A percentile compares a stretch with the other conserved stretches of the same genome.
Conservation (phyloP, 2,797 vertebrate species). For the Phoeniculus purpureus region DNA sequence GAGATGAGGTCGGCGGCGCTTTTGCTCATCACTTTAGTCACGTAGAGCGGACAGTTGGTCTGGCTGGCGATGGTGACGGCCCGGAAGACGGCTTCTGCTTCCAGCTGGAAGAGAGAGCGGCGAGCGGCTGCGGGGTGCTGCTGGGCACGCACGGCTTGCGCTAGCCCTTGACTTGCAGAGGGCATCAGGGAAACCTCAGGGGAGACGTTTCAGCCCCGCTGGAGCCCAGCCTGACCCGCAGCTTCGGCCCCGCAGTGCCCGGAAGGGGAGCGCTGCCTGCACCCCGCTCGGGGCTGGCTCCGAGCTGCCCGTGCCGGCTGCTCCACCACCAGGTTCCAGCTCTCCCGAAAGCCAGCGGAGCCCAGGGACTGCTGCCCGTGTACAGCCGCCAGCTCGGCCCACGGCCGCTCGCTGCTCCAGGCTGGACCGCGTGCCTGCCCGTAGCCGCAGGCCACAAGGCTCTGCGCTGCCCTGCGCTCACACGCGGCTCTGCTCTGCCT, state of each 20-base stretch:
- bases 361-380: background rate
- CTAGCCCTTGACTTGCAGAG: background rate
- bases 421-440: background rate
- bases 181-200: background rate
- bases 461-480: rapidly evolving
- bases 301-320: background rate
- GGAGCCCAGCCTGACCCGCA: rapidly evolving
- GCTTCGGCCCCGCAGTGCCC: background rate
- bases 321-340: background rate
- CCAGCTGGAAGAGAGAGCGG: conserved; percentile 82
- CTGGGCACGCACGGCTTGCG: background rate
- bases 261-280: background rate
- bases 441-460: background rate
- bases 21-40: conserved; percentile 99
- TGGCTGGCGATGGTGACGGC: conserved; percentile 97
- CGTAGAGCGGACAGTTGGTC: conserved; percentile 97
- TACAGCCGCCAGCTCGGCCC: background rate
- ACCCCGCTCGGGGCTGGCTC: rapidly evolving
- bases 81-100: conserved; percentile 96
- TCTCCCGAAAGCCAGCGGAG: background rate
- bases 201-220: background rate
- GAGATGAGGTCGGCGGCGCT: conserved; percentile 97
- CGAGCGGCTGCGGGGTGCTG: background rate
- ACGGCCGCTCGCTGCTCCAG: background rate
- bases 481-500: background rate